Evolutionary conservation across 1,140 invertebrate species (phyloP).

Genomic region (Mizuhopecten yessoensis): DNA sequence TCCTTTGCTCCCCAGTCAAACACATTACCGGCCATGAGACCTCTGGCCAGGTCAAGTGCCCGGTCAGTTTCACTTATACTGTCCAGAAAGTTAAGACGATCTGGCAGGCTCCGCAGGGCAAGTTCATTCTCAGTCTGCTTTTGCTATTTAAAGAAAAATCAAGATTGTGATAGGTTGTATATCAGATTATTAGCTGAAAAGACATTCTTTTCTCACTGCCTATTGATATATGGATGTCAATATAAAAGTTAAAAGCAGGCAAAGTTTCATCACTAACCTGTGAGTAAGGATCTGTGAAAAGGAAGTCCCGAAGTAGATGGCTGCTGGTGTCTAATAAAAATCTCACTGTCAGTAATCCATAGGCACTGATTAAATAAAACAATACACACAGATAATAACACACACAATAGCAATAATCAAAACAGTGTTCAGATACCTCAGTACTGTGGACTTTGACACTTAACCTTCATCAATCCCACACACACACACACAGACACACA

Average conservation of each 20-base stretch:
- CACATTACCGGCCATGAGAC: constrained; percentile 93
- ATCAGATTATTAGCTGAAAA: too few relatives aligned
- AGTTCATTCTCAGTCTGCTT: constrained; percentile 89
- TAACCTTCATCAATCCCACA: too few relatives aligned
- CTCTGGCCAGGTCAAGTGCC: constrained; percentile 86
- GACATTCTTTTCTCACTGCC: too few relatives aligned
- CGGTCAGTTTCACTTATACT: constrained; percentile 84
- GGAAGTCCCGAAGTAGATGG: constrained; percentile 93
- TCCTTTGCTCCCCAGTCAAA: constrained; percentile 98
- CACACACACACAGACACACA: too few relatives aligned
- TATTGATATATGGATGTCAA: too few relatives aligned
- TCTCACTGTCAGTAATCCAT: constrained; percentile 93
- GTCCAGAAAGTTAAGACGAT: constrained; percentile 85
- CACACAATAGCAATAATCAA: too few relatives aligned
- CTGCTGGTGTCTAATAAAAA: constrained; percentile 95
- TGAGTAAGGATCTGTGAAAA: constrained; percentile 96
- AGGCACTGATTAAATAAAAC: constrained; percentile 87
- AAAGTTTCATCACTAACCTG: constrained; percentile 85
- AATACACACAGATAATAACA: too few relatives aligned
- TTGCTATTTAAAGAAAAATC: constrained; percentile 84
- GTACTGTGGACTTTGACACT: too few relatives aligned
- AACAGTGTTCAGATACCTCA: too few relatives aligned
- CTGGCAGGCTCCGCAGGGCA: constrained; percentile 85
- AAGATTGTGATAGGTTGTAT: too few relatives aligned
- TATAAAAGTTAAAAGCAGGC: too few relatives aligned